These are phyloP conservation scores for Lobophora halterata DNA, from an alignment of 2,888 invertebrate species.

Conservation along the genomic window DNA sequence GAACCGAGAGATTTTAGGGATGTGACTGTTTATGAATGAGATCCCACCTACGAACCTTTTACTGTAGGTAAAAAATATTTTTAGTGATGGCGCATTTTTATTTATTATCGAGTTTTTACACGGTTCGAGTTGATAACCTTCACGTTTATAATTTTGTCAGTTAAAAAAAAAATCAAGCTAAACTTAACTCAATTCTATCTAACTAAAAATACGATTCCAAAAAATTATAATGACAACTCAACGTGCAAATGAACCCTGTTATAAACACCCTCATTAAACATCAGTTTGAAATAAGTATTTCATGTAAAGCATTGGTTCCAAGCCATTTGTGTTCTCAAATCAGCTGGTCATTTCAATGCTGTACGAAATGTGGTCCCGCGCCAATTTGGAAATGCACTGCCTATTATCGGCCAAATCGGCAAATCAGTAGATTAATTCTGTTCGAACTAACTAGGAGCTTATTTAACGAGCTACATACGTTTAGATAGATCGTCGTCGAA, in stretches of 20 bases:
- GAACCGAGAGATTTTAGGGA: conserved; percentile 15
- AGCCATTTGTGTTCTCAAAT: conserved; percentile 13
- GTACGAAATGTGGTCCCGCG: conserved; percentile 14
- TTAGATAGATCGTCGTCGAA: no score
- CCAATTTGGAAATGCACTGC: conserved; percentile 14
- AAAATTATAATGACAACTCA: no score
- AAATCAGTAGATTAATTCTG: conserved; percentile 4
- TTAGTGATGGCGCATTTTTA: no score
- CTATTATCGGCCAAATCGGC: conserved; percentile 9
- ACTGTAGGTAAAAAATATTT: no score
- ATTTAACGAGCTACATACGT: no score
- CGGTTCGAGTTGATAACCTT: no score
- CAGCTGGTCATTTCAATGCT: conserved; percentile 15
- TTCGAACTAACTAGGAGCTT: neutral
- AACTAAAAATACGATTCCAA: no score
- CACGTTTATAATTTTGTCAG: no score
- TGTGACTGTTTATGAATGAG: conserved; percentile 5
- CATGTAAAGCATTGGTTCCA: conserved; percentile 4
- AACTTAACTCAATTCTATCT: no score
- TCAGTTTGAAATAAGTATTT: no score
- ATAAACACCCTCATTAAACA: neutral
- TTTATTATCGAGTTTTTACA: no score
- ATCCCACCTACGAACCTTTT: neutral
- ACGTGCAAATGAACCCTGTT: conserved; percentile 1
- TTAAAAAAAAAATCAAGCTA: no score